A percentile compares a stretch with the other conserved stretches of the same genome.
phyloP scores from a whole-genome alignment of 2,797 vertebrate genomes.

The Distichodus sexfasciatus region DNA sequence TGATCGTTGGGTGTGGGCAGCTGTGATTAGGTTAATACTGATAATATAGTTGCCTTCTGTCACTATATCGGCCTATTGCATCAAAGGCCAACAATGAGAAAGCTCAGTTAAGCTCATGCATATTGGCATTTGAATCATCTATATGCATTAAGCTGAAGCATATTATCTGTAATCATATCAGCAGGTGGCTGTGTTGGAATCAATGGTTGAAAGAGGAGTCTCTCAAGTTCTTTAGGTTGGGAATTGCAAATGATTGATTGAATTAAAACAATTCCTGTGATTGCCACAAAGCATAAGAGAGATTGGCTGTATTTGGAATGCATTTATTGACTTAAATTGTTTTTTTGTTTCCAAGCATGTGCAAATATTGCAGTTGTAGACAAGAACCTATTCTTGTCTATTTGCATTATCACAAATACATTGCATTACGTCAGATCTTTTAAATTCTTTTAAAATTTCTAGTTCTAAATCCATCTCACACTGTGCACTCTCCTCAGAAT shows the following conservation, averaged over 20 bases:
- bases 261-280: no score
- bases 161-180: slow-evolving; percentile 70
- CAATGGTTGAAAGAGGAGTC: slow-evolving; percentile 93
- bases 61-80: slow-evolving; percentile 72
- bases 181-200: slow-evolving; percentile 49
- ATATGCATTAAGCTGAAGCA: slow-evolving; percentile 59
- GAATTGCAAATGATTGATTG: no score
- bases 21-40: slow-evolving; percentile 79
- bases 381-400: no score
- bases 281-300: no score
- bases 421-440: no score
- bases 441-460: no score
- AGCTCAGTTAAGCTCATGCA: slow-evolving; percentile 75
- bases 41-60: slow-evolving; percentile 79
- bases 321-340: no score
- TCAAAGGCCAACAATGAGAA: slow-evolving; percentile 78
- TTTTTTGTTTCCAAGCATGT: no score
- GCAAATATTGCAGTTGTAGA: no score
- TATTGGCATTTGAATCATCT: slow-evolving; percentile 79
- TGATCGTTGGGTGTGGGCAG: slow-evolving; percentile 69
- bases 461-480: no score
- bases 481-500: neutral
- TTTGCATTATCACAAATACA: no score
- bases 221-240: slow-evolving; percentile 52
- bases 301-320: no score